Conservation (phyloP, 2,888 invertebrate genomes). For the Caenorhabditis sp. region DNA sequence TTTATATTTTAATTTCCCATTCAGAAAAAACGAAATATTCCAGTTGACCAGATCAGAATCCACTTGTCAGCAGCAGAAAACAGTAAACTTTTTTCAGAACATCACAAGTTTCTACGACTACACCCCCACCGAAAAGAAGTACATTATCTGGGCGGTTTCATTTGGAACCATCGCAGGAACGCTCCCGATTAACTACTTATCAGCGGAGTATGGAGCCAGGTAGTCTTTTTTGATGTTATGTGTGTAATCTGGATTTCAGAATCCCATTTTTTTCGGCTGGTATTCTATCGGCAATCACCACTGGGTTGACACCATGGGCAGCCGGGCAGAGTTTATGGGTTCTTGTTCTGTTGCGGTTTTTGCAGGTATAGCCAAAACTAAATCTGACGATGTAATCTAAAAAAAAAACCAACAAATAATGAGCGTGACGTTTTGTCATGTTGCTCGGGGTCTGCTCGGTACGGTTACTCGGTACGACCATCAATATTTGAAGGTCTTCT, state of each 20-base stretch:
- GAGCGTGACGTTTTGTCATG: too few relatives aligned
- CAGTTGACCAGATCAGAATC: too few relatives aligned
- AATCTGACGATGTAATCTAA: too few relatives aligned
- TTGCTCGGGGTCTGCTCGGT: too few relatives aligned
- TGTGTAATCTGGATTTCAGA: slow-evolving; percentile 24
- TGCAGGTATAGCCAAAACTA: slow-evolving; percentile 59
- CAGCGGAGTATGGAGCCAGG: slow-evolving; percentile 74
- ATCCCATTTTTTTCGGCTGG: slow-evolving; percentile 72
- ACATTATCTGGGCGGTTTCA: slow-evolving; percentile 77
- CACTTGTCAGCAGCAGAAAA: neutral
- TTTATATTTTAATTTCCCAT: too few relatives aligned
- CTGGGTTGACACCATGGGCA: slow-evolving; percentile 67
- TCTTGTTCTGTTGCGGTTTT: slow-evolving; percentile 66
- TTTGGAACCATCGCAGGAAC: slow-evolving; percentile 75
- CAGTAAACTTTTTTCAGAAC: slow-evolving; percentile 55
- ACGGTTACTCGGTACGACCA: too few relatives aligned
- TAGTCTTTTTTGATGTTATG: neutral
- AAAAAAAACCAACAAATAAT: too few relatives aligned
- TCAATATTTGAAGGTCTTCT: too few relatives aligned
- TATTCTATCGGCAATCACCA: slow-evolving; percentile 67
- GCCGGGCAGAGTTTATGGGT: slow-evolving; percentile 58
- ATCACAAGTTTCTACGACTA: slow-evolving; percentile 68
- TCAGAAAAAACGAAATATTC: too few relatives aligned
- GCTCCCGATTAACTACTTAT: slow-evolving; percentile 75
- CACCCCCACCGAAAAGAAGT: slow-evolving; percentile 71